Evolutionary conservation across 2,888 invertebrate species (phyloP).

Genomic region (Clepsis dumicolana): DNA sequence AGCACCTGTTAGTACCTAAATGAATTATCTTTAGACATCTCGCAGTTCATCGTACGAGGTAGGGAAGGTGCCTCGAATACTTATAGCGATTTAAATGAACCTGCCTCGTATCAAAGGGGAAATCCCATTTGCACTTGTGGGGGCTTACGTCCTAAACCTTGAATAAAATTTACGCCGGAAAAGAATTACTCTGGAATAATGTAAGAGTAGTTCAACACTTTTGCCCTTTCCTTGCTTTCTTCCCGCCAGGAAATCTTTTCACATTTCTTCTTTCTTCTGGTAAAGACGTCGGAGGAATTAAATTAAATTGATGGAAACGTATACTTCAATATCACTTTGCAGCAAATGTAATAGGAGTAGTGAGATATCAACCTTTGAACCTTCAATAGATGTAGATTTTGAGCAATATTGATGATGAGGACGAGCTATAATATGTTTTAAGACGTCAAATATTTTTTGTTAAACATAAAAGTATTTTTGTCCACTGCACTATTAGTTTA

Average conservation of each 20-base stretch:
- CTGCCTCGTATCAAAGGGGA: conserved; percentile 16
- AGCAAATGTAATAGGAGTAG: neutral
- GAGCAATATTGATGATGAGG: neutral
- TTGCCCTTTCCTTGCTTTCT: neutral
- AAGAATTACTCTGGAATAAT: conserved; percentile 31
- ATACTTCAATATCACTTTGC: neutral
- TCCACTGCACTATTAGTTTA: too few relatives aligned
- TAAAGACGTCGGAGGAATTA: neutral
- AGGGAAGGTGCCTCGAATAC: conserved; percentile 50
- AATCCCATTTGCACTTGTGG: conserved; percentile 32
- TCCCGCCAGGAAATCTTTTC: neutral
- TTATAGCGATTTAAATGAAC: conserved; percentile 22
- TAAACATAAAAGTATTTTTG: too few relatives aligned
- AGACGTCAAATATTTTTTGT: too few relatives aligned
- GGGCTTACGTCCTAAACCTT: conserved; percentile 29
- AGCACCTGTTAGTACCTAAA: conserved; percentile 48
- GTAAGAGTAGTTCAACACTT: conserved; percentile 24
- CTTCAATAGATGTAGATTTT: neutral
- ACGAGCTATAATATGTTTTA: too few relatives aligned
- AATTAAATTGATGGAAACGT: neutral
- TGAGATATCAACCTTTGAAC: neutral
- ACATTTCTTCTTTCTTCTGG: conserved; percentile 2
- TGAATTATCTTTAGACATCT: conserved; percentile 68
- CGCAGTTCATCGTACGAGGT: conserved; percentile 60
- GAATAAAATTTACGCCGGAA: conserved; percentile 25